Conservation (phyloP, 2,888 invertebrate species). For the Dione juno region DNA sequence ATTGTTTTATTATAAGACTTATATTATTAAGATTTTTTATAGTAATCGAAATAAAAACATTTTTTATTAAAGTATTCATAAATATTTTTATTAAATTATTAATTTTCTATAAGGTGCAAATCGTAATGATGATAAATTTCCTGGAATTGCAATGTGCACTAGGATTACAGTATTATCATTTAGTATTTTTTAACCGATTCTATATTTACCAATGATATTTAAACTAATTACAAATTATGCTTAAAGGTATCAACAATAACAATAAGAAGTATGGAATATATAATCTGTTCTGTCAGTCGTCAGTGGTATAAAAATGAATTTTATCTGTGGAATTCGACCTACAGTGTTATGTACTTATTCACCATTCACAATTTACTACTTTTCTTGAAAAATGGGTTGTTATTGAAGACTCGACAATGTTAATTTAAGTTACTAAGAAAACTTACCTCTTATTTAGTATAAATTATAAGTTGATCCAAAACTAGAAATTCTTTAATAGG, state of each 20-base stretch:
- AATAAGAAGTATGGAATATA: too few species aligned
- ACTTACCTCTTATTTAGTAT: neutral
- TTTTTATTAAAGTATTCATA: neutral
- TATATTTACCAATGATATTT: too few species aligned
- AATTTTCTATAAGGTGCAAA: neutral
- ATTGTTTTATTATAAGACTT: conserved; percentile 3
- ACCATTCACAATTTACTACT: conserved; percentile 50
- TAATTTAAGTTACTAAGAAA: conserved; percentile 19
- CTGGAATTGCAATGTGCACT: too few species aligned
- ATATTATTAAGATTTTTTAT: neutral
- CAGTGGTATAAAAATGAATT: conserved; percentile 3
- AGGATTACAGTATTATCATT: too few species aligned
- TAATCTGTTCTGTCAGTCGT: neutral
- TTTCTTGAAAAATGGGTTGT: conserved; percentile 68
- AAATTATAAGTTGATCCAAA: conserved; percentile 22
- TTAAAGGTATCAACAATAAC: too few species aligned
- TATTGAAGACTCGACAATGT: conserved; percentile 59
- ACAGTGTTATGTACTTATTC: conserved; percentile 50
- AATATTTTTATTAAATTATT: neutral
- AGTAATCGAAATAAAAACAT: neutral
- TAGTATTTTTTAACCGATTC: too few species aligned
- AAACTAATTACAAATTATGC: too few species aligned
- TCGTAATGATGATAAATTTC: too few species aligned
- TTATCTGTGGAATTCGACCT: conserved; percentile 37
- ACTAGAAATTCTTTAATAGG: neutral